These are phyloP conservation scores for Andrena trimmerana DNA, from an alignment of 2,888 invertebrate species.

Conservation along the genomic window DNA sequence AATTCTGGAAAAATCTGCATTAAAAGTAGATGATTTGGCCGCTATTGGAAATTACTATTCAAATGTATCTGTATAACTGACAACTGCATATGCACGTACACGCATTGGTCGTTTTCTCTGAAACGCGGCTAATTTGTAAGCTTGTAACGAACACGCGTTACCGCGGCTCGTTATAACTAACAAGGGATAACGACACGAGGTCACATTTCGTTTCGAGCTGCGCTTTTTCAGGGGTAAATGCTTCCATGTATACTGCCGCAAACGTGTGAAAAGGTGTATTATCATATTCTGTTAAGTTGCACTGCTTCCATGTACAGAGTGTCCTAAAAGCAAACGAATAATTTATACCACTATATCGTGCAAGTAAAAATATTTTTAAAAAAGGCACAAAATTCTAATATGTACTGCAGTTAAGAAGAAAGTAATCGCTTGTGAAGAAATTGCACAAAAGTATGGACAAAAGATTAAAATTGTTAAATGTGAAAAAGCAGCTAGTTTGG, in stretches of 20 bases:
- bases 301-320: not conserved
- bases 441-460: not conserved
- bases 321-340: not conserved
- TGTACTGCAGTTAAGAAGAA: not conserved
- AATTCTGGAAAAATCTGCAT: too few species aligned
- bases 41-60: not conserved
- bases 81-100: conserved; percentile 26
- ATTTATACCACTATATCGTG: not conserved
- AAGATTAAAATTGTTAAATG: too few species aligned
- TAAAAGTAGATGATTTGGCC: too few species aligned
- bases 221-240: conserved; percentile 56
- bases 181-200: conserved; percentile 82
- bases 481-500: too few species aligned
- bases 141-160: conserved; percentile 73
- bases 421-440: not conserved
- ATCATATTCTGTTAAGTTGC: conserved; percentile 15
- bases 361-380: not conserved
- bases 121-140: conserved; percentile 72
- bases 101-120: conserved; percentile 44
- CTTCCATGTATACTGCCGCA: conserved; percentile 28
- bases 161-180: conserved; percentile 81
- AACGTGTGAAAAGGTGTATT: conserved; percentile 20
- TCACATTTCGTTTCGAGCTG: conserved; percentile 54
- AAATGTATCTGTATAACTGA: not conserved
- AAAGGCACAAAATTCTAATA: not conserved